Conservation (phyloP, 2,888 invertebrate species). For the Drymonia ruficornis region DNA sequence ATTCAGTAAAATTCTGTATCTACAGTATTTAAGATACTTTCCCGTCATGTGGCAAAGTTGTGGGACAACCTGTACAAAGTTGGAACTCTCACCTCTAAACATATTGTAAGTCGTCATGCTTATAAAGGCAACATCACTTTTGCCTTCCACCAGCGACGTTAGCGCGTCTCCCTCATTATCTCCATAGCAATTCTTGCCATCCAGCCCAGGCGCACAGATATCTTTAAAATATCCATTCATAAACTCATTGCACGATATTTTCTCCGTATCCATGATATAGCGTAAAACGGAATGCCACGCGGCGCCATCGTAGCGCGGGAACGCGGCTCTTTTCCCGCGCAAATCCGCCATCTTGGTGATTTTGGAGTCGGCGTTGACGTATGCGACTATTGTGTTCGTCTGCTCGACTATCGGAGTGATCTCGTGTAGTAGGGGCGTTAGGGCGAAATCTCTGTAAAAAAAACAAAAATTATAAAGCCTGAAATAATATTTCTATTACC, state of each 20-base stretch:
- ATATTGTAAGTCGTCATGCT: constrained; percentile 86
- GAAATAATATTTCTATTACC: no score
- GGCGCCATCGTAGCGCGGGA: constrained; percentile 91
- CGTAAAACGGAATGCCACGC: constrained; percentile 86
- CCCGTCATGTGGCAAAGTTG: no score
- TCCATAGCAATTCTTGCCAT: constrained; percentile 59
- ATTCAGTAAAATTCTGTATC: no score
- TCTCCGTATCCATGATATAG: constrained; percentile 65
- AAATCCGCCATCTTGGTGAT: constrained; percentile 87
- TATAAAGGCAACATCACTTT: constrained; percentile 92
- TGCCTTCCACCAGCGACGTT: constrained; percentile 87
- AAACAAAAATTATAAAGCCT: neutral
- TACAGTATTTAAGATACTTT: no score
- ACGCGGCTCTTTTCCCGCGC: constrained; percentile 89
- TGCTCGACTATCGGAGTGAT: constrained; percentile 83
- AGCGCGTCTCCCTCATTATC: constrained; percentile 87
- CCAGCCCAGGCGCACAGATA: constrained; percentile 86
- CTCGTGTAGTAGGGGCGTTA: constrained; percentile 86
- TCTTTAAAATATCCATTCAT: constrained; percentile 86
- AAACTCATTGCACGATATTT: constrained; percentile 68
- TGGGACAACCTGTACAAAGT: no score
- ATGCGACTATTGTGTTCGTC: constrained; percentile 87
- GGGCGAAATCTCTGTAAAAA: constrained; percentile 78
- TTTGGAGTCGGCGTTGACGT: constrained; percentile 85
- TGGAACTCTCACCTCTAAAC: constrained; percentile 85